Conservation (phyloP, 2,888 invertebrate species). For the Rhaphigaster nebulosa region DNA sequence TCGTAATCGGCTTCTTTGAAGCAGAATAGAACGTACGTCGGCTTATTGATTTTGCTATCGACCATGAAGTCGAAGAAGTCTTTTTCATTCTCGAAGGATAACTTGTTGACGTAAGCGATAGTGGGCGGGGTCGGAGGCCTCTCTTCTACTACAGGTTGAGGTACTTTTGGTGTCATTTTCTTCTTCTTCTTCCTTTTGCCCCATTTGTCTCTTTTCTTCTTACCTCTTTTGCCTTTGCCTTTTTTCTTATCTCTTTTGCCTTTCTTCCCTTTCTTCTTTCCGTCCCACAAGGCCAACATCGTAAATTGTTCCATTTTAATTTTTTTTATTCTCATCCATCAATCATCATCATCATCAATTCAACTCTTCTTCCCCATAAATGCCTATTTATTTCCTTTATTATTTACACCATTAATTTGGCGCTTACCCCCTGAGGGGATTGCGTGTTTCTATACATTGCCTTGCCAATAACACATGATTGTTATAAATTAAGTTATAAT, state of each 20-base stretch:
- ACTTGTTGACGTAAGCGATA: neutral
- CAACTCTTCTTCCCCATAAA: neutral
- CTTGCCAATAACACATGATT: neutral
- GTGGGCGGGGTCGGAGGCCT: neutral
- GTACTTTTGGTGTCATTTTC: neutral
- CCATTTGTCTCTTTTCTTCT: neutral
- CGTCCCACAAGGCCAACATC: neutral
- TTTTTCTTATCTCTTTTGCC: neutral
- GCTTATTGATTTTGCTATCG: neutral
- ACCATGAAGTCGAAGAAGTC: slow-evolving; percentile 20
- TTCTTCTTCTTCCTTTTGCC: neutral
- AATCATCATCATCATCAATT: neutral
- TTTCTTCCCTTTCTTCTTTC: neutral
- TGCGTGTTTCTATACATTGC: neutral
- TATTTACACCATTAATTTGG: neutral
- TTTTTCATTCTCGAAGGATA: neutral
- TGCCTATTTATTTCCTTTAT: neutral
- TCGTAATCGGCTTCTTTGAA: neutral
- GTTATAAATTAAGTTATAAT: neutral
- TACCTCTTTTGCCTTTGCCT: neutral
- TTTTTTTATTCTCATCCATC: neutral
- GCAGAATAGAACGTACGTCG: slow-evolving; percentile 8
- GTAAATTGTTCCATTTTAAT: neutral
- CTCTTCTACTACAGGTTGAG: neutral
- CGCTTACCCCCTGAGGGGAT: neutral